Evolutionary conservation across 2,113 vertebrate species (phyloP), one percentile per base, ranked within the genome.

Genomic region (Elephantulus edwardii): DNA sequence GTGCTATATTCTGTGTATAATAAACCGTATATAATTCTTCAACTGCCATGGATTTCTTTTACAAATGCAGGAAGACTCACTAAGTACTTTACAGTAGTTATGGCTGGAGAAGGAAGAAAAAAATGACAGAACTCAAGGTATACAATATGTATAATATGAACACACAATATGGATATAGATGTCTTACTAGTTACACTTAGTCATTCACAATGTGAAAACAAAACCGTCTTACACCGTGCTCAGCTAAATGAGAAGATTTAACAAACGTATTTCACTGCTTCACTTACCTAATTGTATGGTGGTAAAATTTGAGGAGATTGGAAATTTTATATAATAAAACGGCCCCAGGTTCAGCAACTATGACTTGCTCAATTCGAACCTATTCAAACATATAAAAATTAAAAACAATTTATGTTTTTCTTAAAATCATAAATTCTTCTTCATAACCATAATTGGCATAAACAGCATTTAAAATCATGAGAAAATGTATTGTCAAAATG

Each of bases 291-390:
- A 99, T 99, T 88, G 99, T 99, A 96, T 99, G 99, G 86, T 99
- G 98, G 97, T 99, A 99, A 96, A 99, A 99, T 95, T 99, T 99
- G 3, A 99, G 98, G 90, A 99, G 98, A 97, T 99, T 99, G 90
- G 99, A 99, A 93, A 99, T 98, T 96, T 99, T 99, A 95, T 99
- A 99, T 26, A 99, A 97, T 66, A 99, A 97, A 83, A 99, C 99
- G 26, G 99, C 98, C 4, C 99, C 99, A 5, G 99, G 99, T 88
- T 99, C 99, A 0, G 99, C 99, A 80, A 99, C 98, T 30, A 99
- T 99, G 72, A 99, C 99, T 96, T 99, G 99, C 87, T 99, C 99
- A 93, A 99, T 99, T 92, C 99, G 98, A 93, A 99, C 99, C 99
- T 99, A 95, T 86, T 91, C 38, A 93, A 93, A 97, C 30, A 84